phyloP scores from a whole-genome alignment of 2,888 invertebrate genomes.

The Melanotus villosus region DNA sequence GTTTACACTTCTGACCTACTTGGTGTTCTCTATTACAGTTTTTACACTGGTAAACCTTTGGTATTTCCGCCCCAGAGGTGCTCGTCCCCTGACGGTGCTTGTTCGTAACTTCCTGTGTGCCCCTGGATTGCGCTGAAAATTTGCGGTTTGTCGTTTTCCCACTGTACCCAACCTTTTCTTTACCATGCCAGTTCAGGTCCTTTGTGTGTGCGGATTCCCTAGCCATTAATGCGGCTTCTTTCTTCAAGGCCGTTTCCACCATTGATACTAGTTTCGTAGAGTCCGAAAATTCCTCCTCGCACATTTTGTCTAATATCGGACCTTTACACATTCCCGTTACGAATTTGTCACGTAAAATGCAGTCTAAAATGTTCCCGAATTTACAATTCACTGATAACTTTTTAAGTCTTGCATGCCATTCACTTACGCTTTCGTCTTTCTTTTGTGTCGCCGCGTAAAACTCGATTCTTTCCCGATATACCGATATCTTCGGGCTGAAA shows the following conservation, averaged over 20 bases:
- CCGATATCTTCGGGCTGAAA: slow-evolving; percentile 17
- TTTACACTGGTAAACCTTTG: background rate
- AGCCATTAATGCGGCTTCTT: background rate
- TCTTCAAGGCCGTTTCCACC: background rate
- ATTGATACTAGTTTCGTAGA: background rate
- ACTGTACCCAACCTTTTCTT: too few species aligned
- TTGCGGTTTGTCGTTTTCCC: background rate
- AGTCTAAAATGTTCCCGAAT: slow-evolving; percentile 18
- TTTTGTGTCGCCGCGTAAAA: slow-evolving; percentile 5
- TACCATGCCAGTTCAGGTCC: background rate
- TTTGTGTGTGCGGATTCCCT: background rate
- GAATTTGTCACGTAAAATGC: slow-evolving; percentile 12
- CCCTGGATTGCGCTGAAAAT: too few species aligned
- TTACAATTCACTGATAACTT: background rate
- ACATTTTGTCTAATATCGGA: background rate
- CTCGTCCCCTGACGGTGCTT: too few species aligned
- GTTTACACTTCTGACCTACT: background rate
- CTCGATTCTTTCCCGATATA: slow-evolving; percentile 21
- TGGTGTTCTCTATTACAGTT: background rate
- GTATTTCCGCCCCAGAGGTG: too few species aligned
- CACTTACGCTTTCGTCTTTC: background rate
- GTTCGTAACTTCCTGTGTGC: too few species aligned
- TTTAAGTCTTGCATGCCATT: slow-evolving; percentile 4
- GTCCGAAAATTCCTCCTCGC: background rate
- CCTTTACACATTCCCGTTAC: slow-evolving; percentile 12